Evolutionary conservation across 37 sponge, comb jelly and placozoan species (phyloP), one percentile per base, ranked within the genome.

Genomic region (Halichondria panicea): DNA sequence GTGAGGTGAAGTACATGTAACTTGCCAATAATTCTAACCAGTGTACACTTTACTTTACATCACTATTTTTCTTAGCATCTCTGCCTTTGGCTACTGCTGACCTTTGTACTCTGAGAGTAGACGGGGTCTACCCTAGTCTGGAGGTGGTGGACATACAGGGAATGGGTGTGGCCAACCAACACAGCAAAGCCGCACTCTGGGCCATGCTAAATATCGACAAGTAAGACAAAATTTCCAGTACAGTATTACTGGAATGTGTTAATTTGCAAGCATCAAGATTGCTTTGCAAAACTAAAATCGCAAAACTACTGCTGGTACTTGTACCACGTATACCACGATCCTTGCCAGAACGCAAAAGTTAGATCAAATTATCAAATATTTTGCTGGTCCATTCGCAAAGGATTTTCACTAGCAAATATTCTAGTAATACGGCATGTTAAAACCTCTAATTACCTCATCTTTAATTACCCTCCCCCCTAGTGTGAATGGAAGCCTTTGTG

Each of bases 171-270:
- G 54, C 80, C 15, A 53, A 56, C 46, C 52, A 18, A 19, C 58
- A 70, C 41, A 92, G 91, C 67, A 96, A 96, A 59, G 48, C 81
- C n/a, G 42, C 67, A 3, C 66, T 96, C 30, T 96, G 97, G 97
- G 68, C 66, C 30, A 90, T 92, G 86, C 81, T 96, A 28, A 71
- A 74, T 19, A 78, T 96, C 38, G 93, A 96, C 75, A 64, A 71
- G 85, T 90, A 68, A 33, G 71, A 15, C 22, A 18, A 54, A 12
- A 24, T n/a, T n/a, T n/a, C n/a, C n/a, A n/a, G n/a, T n/a, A n/a
- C n/a, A n/a, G n/a, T n/a, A n/a, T n/a, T n/a, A n/a, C n/a, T n/a
- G n/a, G n/a, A n/a, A n/a, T n/a, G n/a, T n/a, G n/a, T n/a, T n/a
- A n/a, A n/a, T n/a, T n/a, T n/a, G n/a, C n/a, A n/a, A n/a, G n/a